A percentile compares a stretch with the other conserved stretches of the same genome.
Conservation (phyloP, 2,888 invertebrate genomes). For the Rutpela maculata region DNA sequence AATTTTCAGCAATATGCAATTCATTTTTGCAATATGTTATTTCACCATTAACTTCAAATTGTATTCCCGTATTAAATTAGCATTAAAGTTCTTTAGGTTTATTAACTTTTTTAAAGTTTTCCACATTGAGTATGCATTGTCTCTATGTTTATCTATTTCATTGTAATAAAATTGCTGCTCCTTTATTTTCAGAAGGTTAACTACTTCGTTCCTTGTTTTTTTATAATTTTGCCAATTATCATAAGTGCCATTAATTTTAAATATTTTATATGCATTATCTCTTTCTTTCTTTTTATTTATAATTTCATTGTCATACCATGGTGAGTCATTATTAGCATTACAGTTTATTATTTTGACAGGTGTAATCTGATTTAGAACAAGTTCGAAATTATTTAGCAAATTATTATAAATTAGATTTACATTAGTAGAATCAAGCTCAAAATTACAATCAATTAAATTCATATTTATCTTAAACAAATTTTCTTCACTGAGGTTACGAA, state of each 20-base stretch:
- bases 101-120: background rate
- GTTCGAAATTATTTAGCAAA: background rate
- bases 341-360: background rate
- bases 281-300: background rate
- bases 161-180: no score
- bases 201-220: background rate
- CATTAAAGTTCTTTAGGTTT: background rate
- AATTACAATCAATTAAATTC: background rate
- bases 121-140: background rate
- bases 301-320: constrained; percentile 30
- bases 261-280: constrained; percentile 19
- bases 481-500: background rate
- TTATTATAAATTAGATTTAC: constrained; percentile 13
- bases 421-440: constrained; percentile 9
- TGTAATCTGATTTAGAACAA: constrained; percentile 5
- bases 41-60: no score
- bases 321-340: background rate
- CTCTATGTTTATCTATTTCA: background rate
- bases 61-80: no score
- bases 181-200: background rate
- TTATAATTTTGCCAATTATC: background rate
- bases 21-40: no score
- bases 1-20: no score
- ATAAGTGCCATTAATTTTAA: background rate
- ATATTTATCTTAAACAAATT: constrained; percentile 17